Evolutionary conservation across 2,113 vertebrate genomes (phyloP), one percentile per base, ranked within the genome.

Genomic region (Strix aluco): DNA sequence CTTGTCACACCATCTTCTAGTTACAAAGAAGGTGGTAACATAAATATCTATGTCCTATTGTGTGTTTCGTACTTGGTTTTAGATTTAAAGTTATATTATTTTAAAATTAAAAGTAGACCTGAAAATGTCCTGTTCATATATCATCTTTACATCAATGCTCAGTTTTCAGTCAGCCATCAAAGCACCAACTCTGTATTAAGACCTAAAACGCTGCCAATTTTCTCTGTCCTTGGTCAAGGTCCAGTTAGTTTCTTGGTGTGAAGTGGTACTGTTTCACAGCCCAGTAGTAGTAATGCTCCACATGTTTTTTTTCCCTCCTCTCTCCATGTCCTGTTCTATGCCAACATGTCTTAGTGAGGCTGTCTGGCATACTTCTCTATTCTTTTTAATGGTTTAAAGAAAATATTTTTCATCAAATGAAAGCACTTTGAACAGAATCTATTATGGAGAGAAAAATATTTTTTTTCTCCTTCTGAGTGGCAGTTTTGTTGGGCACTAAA

Each of bases 161-260:
- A 77, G 63, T 46, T 80, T 92, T 79, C 54, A 73, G 30, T 42
- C 81, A 72, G 70, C 32, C 62, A 66, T 59, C 54, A 90, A 62
- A 82, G 30, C 58, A 91, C 52, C 55, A 80, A 22, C 21, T 70
- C 73, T 80, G 40, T 54, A 87, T 82, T 94, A 92, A 94, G 78
- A 82, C n/a, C 54, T 72, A 92, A 91, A 91, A 91, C 7, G 12
- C 49, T 95, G 95, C 94, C 92, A 95, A n/a, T 54, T 82, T 86
- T 72, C 81, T 87, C 22, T 89, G 91, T 81, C 78, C 78, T 95
- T 95, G 86, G 78, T 97, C 81, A 95, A 94, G 84, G 81, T 95
- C 95, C 89, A 87, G 81, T 87, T 92, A 80, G 61, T 86, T 92
- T 90, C 58, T 80, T 3, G 5, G 30, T 92, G 89, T 65, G n/a